Conservation (phyloP, 2,888 invertebrate species). For the Zaprionus lineosus region DNA sequence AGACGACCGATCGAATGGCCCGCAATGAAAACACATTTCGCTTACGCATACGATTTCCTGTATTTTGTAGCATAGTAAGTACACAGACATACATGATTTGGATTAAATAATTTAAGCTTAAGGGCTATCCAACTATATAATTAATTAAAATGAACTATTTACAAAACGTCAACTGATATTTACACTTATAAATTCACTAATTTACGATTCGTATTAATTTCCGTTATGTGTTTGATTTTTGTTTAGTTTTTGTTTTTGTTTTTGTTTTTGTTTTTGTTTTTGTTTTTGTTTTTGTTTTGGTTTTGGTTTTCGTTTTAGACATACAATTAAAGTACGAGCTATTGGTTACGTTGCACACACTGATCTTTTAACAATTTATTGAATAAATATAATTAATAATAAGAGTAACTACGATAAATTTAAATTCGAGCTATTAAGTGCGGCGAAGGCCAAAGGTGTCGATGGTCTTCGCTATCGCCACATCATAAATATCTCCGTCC, state of each 20-base stretch:
- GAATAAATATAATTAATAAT: slow-evolving; percentile 42
- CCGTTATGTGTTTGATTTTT: too few relatives aligned
- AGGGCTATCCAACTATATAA: slow-evolving; percentile 36
- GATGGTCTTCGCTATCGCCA: slow-evolving; percentile 42
- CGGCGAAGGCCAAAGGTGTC: slow-evolving; percentile 47
- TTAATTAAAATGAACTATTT: slow-evolving; percentile 52
- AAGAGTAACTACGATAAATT: background rate
- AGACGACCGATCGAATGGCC: too few relatives aligned
- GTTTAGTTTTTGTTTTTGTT: too few relatives aligned
- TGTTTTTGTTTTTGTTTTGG: too few relatives aligned
- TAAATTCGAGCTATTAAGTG: slow-evolving; percentile 15
- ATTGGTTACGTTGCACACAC: slow-evolving; percentile 46
- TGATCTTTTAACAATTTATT: slow-evolving; percentile 35
- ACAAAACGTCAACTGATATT: slow-evolving; percentile 51
- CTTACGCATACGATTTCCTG: background rate
- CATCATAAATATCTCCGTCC: slow-evolving; percentile 30
- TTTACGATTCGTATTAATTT: too few relatives aligned
- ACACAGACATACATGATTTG: background rate
- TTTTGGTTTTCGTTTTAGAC: too few relatives aligned
- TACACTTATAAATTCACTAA: slow-evolving; percentile 33
- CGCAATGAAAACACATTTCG: too few relatives aligned
- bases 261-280: background rate
- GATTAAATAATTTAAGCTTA: slow-evolving; percentile 35
- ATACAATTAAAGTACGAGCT: slow-evolving; percentile 20
- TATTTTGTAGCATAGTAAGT: background rate